Evolutionary conservation across 2,113 vertebrate species (phyloP), one percentile per base, ranked within the genome.

Genomic region (Pipra filicauda): DNA sequence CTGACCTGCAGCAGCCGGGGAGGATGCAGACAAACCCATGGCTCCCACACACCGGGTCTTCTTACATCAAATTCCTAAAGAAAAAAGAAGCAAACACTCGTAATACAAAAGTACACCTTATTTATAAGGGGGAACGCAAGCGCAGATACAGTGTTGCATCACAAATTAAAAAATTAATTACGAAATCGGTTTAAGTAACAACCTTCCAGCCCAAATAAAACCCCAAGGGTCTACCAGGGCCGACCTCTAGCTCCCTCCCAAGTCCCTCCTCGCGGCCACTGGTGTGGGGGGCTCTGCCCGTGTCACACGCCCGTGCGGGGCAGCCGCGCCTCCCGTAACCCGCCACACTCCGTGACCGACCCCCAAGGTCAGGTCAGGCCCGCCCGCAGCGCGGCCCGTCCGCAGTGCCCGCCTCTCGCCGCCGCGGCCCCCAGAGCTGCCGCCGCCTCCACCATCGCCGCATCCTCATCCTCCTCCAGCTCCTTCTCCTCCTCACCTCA

Each of bases 1-100:
- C 64, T 74, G 94, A 13, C 97, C 96, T 0, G 96, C 94, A 1
- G 96, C 86, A 23, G 97, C 51, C 14, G 97, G 97, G 67, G 97
- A 91, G 39, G 98, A 99, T 4, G 97, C 62, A 0, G 98, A 98
- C 33, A 98, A 74, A 74, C 99, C 99, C 99, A 99, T 99, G 78
- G 37, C 76, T 54, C 12, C 61, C 3, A 4, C 58, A 23, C 84
- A 8, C 49, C 2, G 3, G 5, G 3, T 6, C 57, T 24, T 21
- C 28, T 8, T 1, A 24, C 9, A 28, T 7, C 51, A 58, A 20
- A 22, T 19, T 81, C 52, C 78, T 94, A 6, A 54, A 46, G 27
- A 15, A 39, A 24, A 59, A 54, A 24, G 62, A 37, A 35, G 13
- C 17, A 23, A 44, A 17, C 11, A 28, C 4, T 55, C 35, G 5